Base-by-base conservation (phyloP, 2,797 vertebrate species). In the Pampus argenteus region DNA sequence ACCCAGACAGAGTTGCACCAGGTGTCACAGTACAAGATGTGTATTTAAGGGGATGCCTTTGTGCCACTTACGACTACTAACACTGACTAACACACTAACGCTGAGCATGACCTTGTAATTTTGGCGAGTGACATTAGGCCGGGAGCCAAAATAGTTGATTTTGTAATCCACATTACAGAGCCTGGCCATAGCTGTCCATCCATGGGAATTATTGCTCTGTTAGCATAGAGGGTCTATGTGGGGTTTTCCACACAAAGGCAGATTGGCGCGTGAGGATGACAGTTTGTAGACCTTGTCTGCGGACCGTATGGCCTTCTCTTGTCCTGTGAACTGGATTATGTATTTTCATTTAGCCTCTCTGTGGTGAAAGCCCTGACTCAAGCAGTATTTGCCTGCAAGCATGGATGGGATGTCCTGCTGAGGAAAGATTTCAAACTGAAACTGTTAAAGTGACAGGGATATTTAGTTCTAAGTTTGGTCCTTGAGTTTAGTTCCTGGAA, bases 241-340 rank as follows among this genome's bases (percentile, higher is more conserved):
- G 40, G 47, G 50, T 22, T 80, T 85, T 59, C 56, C 77, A 72
- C 50, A 68, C 38, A 47, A 26, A 70, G 66, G 58, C 78, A 82
- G 82, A 85, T 84, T 87, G 76, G 52, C n/a, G 36, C 18, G 54
- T 64, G 58, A 57, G 70, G 56, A 71, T 78, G 60, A 86, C 66
- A 79, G 63, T 76, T 61, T 66, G 71, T 55, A 45, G 70, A 70
- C 47, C 62, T 62, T 9, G 51, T 49, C 74, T 56, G 55, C 55
- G 50, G 61, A 79, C 48, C 28, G 13, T 29, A 52, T 26, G 56
- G 73, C 62, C 10, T 3, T 31, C 25, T 42, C 58, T 60, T 18
- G 17, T 78, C 57, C 78, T 71, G 65, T 79, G 66, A 83, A 69
- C 45, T 70, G 88, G 87, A 89, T 89, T 89, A 89, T 70, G 56